Percentiles rank a stretch among this genome's conserved stretches.
Conservation (phyloP, 35 echinoderm and acorn worm species). For the Heliocidaris erythrogramma region DNA sequence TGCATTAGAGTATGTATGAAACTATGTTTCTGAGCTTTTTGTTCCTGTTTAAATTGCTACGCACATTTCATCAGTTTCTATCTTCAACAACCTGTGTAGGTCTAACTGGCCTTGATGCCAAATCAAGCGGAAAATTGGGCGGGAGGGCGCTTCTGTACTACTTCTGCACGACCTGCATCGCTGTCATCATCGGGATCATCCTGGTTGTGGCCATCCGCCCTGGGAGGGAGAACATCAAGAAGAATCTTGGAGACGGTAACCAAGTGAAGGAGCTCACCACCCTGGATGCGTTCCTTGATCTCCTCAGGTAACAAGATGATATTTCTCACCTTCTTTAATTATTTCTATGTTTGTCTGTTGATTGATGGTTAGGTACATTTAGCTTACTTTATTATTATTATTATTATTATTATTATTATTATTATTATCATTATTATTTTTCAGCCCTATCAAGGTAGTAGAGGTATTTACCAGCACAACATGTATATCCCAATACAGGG, state of each 20-base stretch:
- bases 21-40: no score
- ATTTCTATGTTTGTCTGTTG: no score
- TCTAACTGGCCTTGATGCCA: slow-evolving; percentile 77
- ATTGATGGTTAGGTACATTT: no score
- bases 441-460: no score
- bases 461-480: no score
- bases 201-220: slow-evolving; percentile 90
- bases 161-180: slow-evolving; percentile 85
- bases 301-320: slow-evolving; percentile 71
- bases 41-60: no score
- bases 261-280: slow-evolving; percentile 66
- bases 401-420: no score
- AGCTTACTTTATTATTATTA: no score
- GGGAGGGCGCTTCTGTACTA: slow-evolving; percentile 83
- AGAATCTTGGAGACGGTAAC: slow-evolving; percentile 45
- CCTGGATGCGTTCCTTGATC: slow-evolving; percentile 83
- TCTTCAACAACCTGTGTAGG: slow-evolving; percentile 51
- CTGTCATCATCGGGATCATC: slow-evolving; percentile 87
- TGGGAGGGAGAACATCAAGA: slow-evolving; percentile 62
- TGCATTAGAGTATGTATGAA: no score
- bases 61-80: neutral
- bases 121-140: slow-evolving; percentile 79
- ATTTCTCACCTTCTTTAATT: neutral
- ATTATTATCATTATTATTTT: no score
- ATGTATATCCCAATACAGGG: no score